phyloP scores from a whole-genome alignment of 1,140 invertebrate genomes.

The Agraylea sexmaculata region DNA sequence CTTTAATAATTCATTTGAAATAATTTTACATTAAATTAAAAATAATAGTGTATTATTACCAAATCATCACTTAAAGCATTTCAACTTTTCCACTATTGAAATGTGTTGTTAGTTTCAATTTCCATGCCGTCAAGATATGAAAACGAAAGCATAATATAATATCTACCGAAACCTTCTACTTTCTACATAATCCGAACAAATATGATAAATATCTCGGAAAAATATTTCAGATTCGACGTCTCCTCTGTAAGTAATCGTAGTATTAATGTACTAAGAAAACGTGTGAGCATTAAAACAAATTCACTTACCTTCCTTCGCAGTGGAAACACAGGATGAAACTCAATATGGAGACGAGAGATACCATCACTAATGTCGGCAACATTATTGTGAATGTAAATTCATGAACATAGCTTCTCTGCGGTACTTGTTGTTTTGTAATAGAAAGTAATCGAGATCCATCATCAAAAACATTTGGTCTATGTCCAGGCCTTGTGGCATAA shows the following conservation, averaged over 20 bases:
- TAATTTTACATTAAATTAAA: no score
- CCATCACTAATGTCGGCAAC: slow-evolving; percentile 53
- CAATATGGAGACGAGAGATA: slow-evolving; percentile 52
- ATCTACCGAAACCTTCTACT: slow-evolving; percentile 25
- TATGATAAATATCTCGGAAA: slow-evolving; percentile 33
- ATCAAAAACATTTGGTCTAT: no score
- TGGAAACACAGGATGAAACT: slow-evolving; percentile 66
- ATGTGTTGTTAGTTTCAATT: no score
- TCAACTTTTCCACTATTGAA: no score
- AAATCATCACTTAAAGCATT: no score
- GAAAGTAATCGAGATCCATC: slow-evolving; percentile 42
- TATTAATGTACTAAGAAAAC: slow-evolving; percentile 5
- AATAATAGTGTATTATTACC: no score
- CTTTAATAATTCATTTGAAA: no score
- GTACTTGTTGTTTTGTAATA: slow-evolving; percentile 45
- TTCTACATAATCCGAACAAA: slow-evolving; percentile 31
- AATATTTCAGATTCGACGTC: slow-evolving; percentile 27
- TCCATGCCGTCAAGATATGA: no score
- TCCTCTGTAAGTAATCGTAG: slow-evolving; percentile 25
- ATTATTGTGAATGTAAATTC: slow-evolving; percentile 62
- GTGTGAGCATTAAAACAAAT: not conserved
- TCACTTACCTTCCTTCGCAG: slow-evolving; percentile 66
- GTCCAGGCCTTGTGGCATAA: slow-evolving; percentile 24
- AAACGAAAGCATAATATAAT: no score
- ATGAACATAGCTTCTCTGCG: slow-evolving; percentile 54